Conservation (phyloP, 2,797 vertebrate species). For the Sebastes kiyomatsui region DNA sequence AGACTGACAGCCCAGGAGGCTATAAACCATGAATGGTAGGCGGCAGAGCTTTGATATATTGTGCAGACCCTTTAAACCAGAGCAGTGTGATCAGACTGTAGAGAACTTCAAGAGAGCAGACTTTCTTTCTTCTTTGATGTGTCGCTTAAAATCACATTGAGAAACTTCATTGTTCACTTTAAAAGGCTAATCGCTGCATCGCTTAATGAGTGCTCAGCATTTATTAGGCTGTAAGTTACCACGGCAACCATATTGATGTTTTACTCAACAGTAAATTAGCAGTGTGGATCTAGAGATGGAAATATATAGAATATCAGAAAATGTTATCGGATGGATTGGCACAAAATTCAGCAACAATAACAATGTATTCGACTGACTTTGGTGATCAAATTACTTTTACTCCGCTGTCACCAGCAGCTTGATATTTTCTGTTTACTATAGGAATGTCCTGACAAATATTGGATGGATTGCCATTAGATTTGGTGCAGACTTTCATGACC, state of each 20-base stretch:
- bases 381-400: background rate
- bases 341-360: background rate
- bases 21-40: constrained; percentile 94
- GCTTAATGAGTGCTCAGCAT: background rate
- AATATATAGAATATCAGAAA: background rate
- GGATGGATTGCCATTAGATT: background rate
- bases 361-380: background rate
- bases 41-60: constrained; percentile 29
- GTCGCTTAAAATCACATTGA: background rate
- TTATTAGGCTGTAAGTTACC: background rate
- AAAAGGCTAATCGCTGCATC: background rate
- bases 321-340: background rate
- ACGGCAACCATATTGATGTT: background rate
- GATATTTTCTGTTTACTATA: background rate
- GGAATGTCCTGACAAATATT: background rate
- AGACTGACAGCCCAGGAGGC: constrained; percentile 97
- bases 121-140: background rate
- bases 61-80: background rate
- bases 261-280: background rate
- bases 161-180: background rate
- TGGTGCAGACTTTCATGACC: background rate
- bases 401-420: background rate
- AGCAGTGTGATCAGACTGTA: background rate
- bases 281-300: background rate
- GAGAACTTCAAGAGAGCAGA: background rate